A percentile compares a stretch with the other conserved stretches of the same genome.
Evolutionary conservation across 2,113 vertebrate genomes (phyloP).

Genomic region (Chrysemys picta): DNA sequence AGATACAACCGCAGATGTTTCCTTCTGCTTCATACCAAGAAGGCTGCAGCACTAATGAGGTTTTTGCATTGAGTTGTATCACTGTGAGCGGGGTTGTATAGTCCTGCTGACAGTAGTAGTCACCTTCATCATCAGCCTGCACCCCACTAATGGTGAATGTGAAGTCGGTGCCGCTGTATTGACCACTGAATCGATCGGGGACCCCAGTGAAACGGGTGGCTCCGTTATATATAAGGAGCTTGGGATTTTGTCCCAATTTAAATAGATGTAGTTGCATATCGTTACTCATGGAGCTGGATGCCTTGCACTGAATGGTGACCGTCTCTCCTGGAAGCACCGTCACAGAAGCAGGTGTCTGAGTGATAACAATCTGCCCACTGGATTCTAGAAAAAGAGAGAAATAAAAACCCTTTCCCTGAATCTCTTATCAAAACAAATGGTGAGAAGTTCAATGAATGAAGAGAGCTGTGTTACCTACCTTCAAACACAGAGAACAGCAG

Average conservation of each 20-base stretch:
- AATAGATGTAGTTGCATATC: background rate
- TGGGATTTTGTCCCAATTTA: background rate
- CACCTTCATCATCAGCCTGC: background rate
- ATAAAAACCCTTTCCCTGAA: background rate
- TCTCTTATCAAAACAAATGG: background rate
- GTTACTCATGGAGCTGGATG: rapidly evolving
- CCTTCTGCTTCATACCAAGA: background rate
- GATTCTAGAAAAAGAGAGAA: constrained; percentile 34
- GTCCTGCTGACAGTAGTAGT: constrained; percentile 35
- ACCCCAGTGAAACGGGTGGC: background rate
- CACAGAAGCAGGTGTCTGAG: constrained; percentile 31
- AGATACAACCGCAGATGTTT: background rate
- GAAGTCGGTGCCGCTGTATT: background rate
- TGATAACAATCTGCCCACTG: constrained; percentile 65
- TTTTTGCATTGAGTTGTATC: background rate
- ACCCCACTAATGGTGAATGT: constrained; percentile 4
- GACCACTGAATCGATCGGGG: background rate
- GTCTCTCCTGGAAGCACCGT: background rate
- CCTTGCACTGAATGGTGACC: background rate
- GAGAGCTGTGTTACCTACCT: background rate
- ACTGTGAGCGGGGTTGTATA: background rate
- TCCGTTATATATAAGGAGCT: background rate
- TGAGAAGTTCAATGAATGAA: background rate
- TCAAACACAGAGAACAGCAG: background rate
- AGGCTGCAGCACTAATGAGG: background rate